Conservation (phyloP, 2,113 vertebrate species). For the Addax nasomaculatus region DNA sequence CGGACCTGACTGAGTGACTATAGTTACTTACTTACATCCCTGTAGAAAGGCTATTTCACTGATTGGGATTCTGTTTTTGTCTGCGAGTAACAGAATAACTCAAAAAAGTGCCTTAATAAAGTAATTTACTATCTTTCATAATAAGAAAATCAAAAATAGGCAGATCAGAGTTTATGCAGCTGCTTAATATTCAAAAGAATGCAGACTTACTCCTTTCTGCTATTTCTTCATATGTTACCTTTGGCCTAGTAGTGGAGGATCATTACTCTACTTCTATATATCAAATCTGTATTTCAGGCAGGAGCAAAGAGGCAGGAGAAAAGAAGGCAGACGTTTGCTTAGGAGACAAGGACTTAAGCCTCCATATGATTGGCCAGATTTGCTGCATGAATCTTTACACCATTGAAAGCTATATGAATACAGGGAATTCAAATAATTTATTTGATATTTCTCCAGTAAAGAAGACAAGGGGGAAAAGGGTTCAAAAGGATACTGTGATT, state of each 20-base stretch:
- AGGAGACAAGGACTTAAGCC: background rate
- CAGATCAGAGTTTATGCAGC: background rate
- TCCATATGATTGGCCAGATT: background rate
- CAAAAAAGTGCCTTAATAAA: background rate
- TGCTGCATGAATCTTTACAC: background rate
- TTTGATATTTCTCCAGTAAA: background rate
- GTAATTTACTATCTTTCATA: background rate
- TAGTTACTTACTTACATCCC: background rate
- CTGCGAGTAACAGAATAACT: background rate
- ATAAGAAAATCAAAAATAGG: background rate
- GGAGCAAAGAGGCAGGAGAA: background rate
- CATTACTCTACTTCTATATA: background rate
- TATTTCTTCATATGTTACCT: background rate
- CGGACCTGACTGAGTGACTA: fast-evolving
- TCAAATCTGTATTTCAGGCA: background rate
- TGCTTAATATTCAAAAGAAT: background rate
- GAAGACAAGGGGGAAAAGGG: background rate
- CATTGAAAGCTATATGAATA: background rate
- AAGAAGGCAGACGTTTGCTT: background rate
- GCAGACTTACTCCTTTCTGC: background rate
- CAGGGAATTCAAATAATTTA: background rate
- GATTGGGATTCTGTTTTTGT: background rate
- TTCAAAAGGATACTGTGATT: background rate
- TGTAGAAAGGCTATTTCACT: background rate
- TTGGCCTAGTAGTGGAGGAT: background rate